Evolutionary conservation across 2,797 vertebrate genomes (phyloP).

Genomic region (Enteromius argenteus): DNA sequence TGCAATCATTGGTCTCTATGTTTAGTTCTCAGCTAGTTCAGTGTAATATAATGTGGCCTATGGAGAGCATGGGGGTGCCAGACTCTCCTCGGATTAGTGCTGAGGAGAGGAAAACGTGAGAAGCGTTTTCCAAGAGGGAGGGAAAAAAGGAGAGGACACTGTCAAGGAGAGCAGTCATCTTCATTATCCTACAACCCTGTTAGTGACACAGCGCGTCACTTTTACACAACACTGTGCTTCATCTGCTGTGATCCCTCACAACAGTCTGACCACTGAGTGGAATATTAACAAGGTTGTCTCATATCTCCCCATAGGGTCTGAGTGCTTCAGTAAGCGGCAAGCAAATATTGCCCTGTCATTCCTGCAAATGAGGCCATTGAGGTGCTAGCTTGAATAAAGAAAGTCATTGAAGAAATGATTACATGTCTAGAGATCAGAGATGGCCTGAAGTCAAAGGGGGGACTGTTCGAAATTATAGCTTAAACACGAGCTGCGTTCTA

Average conservation of each 20-base stretch:
- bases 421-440: constrained; percentile 30
- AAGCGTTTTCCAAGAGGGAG: constrained; percentile 14
- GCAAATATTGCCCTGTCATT: constrained; percentile 64
- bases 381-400: constrained; percentile 50
- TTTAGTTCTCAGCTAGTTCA: constrained; percentile 11
- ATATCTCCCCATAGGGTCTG: constrained; percentile 19
- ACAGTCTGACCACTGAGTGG: constrained; percentile 60
- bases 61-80: not conserved
- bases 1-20: not conserved
- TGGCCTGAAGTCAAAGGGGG: constrained; percentile 23
- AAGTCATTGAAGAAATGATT: constrained; percentile 35
- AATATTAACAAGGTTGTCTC: constrained; percentile 64
- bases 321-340: constrained; percentile 42
- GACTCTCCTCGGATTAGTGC: constrained; percentile 14
- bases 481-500: constrained; percentile 42
- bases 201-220: constrained; percentile 44
- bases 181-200: constrained; percentile 24
- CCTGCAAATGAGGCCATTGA: constrained; percentile 48
- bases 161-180: constrained; percentile 47
- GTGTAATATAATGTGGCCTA: constrained; percentile 1
- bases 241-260: constrained; percentile 55
- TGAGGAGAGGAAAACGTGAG: constrained; percentile 10
- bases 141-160: constrained; percentile 14
- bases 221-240: constrained; percentile 41
- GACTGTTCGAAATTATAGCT: constrained; percentile 48